phyloP scores from a whole-genome alignment of 2,797 vertebrate species.

The Malacoctenus gilli region DNA sequence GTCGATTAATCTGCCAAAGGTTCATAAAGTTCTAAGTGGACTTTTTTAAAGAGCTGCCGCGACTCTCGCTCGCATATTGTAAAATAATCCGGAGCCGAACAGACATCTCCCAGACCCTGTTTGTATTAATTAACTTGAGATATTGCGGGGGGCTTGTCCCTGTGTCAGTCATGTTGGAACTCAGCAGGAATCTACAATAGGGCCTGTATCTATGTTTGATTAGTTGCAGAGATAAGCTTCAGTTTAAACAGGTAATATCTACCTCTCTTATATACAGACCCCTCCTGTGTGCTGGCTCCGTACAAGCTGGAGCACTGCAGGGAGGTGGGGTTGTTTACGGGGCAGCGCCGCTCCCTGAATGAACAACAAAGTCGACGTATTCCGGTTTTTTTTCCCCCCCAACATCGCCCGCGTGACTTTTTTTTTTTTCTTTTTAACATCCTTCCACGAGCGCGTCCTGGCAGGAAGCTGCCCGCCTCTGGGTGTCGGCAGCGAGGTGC shows the following conservation, averaged over 20 bases:
- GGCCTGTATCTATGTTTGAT: constrained; percentile 73
- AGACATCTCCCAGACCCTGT: constrained; percentile 77
- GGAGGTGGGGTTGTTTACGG: constrained; percentile 55
- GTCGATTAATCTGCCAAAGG: constrained; percentile 79
- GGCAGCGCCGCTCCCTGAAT: constrained; percentile 35
- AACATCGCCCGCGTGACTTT: too few relatives aligned
- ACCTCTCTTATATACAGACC: constrained; percentile 56
- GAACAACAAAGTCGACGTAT: constrained; percentile 43
- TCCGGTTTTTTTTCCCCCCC: too few relatives aligned
- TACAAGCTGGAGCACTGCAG: constrained; percentile 59
- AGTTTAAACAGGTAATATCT: constrained; percentile 73
- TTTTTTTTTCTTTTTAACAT: too few relatives aligned
- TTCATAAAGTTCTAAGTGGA: constrained; percentile 77
- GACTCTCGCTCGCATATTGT: constrained; percentile 77
- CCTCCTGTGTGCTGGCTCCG: constrained; percentile 51
- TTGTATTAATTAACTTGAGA: constrained; percentile 82
- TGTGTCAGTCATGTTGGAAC: constrained; percentile 79
- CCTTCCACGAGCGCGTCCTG: too few relatives aligned
- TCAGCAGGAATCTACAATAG: constrained; percentile 72
- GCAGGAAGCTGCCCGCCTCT: constrained; percentile 23
- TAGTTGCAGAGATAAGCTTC: constrained; percentile 70
- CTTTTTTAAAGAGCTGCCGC: constrained; percentile 54
- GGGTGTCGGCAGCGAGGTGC: constrained; percentile 40
- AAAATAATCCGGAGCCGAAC: constrained; percentile 78
- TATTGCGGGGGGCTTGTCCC: constrained; percentile 78